Evolutionary conservation across 2,113 vertebrate genomes (phyloP).

Genomic region (Cercocebus atys): DNA sequence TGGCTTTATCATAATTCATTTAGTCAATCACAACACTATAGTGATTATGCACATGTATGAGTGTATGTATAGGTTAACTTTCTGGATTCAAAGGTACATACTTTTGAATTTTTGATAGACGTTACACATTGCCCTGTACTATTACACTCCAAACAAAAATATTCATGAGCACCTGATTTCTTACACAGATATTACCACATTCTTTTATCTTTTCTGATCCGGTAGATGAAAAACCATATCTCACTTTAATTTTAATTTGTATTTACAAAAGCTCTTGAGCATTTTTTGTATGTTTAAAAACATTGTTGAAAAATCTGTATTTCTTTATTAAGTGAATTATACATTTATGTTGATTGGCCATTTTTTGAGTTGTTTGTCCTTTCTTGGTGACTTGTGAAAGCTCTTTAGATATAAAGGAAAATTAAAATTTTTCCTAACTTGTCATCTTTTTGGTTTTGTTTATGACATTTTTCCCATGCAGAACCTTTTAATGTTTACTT

Average conservation of each 20-base stretch:
- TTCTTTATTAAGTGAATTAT: not conserved
- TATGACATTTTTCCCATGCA: not conserved
- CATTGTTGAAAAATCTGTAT: not conserved
- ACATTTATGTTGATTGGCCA: not conserved
- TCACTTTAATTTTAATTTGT: not conserved
- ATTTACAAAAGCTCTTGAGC: not conserved
- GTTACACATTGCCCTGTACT: not conserved
- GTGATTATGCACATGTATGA: not conserved
- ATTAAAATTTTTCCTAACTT: not conserved
- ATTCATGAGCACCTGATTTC: not conserved
- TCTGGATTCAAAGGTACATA: not conserved
- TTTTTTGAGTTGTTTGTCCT: not conserved
- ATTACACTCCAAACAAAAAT: not conserved
- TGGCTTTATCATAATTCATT: not conserved
- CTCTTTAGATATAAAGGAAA: not conserved
- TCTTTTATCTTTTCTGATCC: not conserved
- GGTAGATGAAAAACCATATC: not conserved
- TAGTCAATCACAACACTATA: not conserved
- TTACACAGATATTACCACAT: not conserved
- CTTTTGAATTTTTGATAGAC: not conserved
- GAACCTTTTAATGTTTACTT: not conserved
- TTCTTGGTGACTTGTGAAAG: not conserved
- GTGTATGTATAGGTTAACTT: no score
- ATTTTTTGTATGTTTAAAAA: conserved; percentile 7
- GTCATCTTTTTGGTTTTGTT: not conserved